Base-by-base conservation (phyloP, 2,797 vertebrate genomes). In the Crenichthys baileyi region DNA sequence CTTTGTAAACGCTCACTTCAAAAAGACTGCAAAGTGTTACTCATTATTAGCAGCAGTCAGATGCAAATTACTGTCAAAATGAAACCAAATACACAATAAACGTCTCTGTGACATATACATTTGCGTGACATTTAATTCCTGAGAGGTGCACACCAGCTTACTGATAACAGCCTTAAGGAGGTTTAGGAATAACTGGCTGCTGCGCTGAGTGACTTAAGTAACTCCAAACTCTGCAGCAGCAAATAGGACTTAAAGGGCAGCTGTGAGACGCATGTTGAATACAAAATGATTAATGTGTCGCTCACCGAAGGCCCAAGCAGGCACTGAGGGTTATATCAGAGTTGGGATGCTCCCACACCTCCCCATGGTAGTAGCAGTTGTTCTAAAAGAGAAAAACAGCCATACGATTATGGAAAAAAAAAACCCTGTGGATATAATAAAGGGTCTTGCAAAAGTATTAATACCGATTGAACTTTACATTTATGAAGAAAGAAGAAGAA, bases 311-410 rank as follows among this genome's bases (percentile, higher is more conserved):
- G 79, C 93, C 94, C 6, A 91, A 90, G 85, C 95, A 95, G 85
- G 79, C 79, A 77, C 95, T 95, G 85, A 95, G 84, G 79, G 91
- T 94, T 83, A 95, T 93, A 29, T 95, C 93, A 13, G 94, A 95
- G 86, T 89, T 68, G 1, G 83, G 82, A 56, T 88, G 89, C 0
- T 75, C 88, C 79, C 88, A 88, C 78, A 95, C 95, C 65, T 89
- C 88, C 24, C 95, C 95, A 0, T 95, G 94, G 76, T 95, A 95
- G 83, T 95, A 95, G 88, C 95, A 95, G 89, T 95, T 94, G 48
- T 86, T 90, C 95, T 95, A 55, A 50, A 91, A 90, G 55, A 86
- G 9, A 83, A n/a, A 24, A n/a, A n/a, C 65, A 68, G 39, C 2
- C 5, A n/a, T 68, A 24, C 13, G 5, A 68, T 15, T 67, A 24